Base-by-base conservation (phyloP, 2,888 invertebrate species). In the Eremobia ochroleuca region DNA sequence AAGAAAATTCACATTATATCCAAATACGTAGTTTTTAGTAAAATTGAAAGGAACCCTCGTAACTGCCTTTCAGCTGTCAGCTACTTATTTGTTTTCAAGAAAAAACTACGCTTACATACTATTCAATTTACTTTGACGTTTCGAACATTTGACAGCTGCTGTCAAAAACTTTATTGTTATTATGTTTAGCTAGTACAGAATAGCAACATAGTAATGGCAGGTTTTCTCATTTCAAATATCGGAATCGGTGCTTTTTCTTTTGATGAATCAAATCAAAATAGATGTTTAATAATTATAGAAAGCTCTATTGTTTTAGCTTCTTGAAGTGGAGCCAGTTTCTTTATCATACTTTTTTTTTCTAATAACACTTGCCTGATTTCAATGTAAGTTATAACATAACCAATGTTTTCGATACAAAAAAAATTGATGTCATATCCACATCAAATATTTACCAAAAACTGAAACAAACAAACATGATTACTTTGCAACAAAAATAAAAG, bases 51-150 rank as follows among this genome's bases (percentile, higher is more conserved):
- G 58, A 68, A 86, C 86, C 84, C 86, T 83, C 70, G 76, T 85
- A 83, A 81, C 77, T 61, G 83, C 58, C 86, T 76, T 77, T 85
- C 86, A 81, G 37, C 74, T 83, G 85, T 86, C 86, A 28, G 52
- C 15, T 58, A 49, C 40, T 86, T 74, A 84, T 84, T 81, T 81
- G 76, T 79, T 79, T 77, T 79, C 18, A 73, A 76, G 64, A 77
- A 52, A 73, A 71, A 78, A 15, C 64, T n/a, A 59, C 52, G 21
- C 40, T 62, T 55, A 76, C 64, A 25, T 58, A 75, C 37, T 75
- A 58, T 77, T 79, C 76, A 58, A 81, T 77, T 73, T 73, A 70
- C 37, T 83, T 84, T 78, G 73, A 77, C 68, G 77, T 73, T 55
- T 66, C 55, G 37, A 76, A 64, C 49, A 71, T 81, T 75, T 76